phyloP scores from a whole-genome alignment of 2,888 invertebrate species.

The Sarcophaga rosellei region DNA sequence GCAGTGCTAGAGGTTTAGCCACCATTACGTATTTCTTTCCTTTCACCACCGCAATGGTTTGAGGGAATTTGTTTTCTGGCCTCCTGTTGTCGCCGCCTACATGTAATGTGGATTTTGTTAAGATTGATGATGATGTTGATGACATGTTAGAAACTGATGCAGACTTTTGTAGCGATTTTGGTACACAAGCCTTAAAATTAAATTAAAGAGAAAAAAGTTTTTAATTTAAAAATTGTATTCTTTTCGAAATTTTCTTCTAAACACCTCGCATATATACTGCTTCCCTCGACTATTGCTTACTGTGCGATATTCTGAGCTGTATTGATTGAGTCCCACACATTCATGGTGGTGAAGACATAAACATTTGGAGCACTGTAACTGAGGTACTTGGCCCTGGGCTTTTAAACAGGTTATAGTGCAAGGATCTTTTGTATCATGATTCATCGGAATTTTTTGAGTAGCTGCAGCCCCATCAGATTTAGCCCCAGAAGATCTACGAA shows the following conservation, averaged over 20 bases:
- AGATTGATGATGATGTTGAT: constrained; percentile 10
- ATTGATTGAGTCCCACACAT: too few relatives aligned
- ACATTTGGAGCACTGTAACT: too few relatives aligned
- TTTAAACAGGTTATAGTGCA: constrained; percentile 89
- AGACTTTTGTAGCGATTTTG: too few relatives aligned
- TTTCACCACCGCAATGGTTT: constrained; percentile 86
- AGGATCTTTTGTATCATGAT: constrained; percentile 81
- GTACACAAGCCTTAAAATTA: too few relatives aligned
- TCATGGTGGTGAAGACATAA: too few relatives aligned
- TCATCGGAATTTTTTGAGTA: constrained; percentile 81
- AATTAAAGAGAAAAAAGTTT: too few relatives aligned
- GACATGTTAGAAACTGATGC: too few relatives aligned
- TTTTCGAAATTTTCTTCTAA: constrained; percentile 44
- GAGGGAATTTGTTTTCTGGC: constrained; percentile 74
- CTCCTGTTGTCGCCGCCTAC: constrained; percentile 38
- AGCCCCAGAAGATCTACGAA: constrained; percentile 57
- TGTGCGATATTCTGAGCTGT: constrained; percentile 74
- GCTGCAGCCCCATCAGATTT: constrained; percentile 51
- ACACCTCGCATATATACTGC: constrained; percentile 75
- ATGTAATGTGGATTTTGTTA: constrained; percentile 35
- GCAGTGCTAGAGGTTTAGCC: constrained; percentile 75
- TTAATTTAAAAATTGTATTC: constrained; percentile 24
- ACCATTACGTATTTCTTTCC: constrained; percentile 89
- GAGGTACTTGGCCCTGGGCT: constrained; percentile 88
- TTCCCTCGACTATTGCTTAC: constrained; percentile 65